Base-by-base conservation (phyloP, 2,888 invertebrate genomes). In the Auanema freiburgensis region DNA sequence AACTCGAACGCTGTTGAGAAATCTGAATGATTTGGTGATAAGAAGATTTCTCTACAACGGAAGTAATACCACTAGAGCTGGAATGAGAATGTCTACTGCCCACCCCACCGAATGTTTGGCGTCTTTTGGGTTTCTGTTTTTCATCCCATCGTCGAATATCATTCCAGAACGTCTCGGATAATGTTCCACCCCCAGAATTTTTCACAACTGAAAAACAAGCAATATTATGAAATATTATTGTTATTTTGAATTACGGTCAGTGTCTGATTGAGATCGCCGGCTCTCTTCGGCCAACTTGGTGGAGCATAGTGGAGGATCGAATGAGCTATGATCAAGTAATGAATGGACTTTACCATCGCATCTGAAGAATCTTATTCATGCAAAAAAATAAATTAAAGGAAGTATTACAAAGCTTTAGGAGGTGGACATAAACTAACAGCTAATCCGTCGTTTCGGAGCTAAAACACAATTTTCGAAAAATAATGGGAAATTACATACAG, bases 131-230 rank as follows among this genome's bases (percentile, higher is more conserved):
- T 40, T 40, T 25, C 33, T 46, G 21, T 10, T 46, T 46, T 16
- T 18, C 46, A 46, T 46, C 46, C 46, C 46, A 46, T 18, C 46
- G 46, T 18, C 21, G 46, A 46, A 46, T 46, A 21, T 46, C 46
- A 21, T 21, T 46, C 46, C 46, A 46, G 46, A 46, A 46, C 10
- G 46, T 18, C 10, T 46, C 46, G 3, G 46, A 46, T 21, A 46
- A 10, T 5, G 46, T 46, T 46, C 46, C 46, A 46, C 46, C 46
- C 3, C 16, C 21, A 3, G 33, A 33, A 33, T 33, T 33, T 8
- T 33, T 33, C 33, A 33, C 33, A 33, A 33, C 33, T 33, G 33
- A 3, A 33, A 33, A 33, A 33, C 8, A 8, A 8, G 8, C 33
- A 33, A 33, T 3, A 3, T 3, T 33, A 8, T 33, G 33, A 5